These are phyloP conservation scores for Eurystomus glaucurus DNA, from an alignment of 2,797 vertebrate genomes.

Conservation along the genomic window DNA sequence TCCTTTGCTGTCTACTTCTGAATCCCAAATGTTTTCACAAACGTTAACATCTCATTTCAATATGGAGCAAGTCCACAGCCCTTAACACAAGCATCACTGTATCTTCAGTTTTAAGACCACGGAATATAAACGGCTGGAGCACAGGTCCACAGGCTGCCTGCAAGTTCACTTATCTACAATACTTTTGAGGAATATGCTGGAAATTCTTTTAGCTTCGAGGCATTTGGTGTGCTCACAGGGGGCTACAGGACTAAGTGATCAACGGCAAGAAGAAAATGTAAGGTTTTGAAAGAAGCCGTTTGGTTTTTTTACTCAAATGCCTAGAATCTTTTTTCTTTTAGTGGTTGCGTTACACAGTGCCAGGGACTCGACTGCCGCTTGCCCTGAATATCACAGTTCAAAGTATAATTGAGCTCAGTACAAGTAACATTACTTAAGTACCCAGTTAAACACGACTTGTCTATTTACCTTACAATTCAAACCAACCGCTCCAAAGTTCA, in stretches of 20 bases:
- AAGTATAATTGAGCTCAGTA: background rate
- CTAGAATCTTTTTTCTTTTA: background rate
- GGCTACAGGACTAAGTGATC: background rate
- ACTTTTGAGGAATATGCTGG: background rate
- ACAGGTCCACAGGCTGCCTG: background rate
- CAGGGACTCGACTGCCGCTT: background rate
- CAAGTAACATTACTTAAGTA: background rate
- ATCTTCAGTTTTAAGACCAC: background rate
- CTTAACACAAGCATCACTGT: background rate
- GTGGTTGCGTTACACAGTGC: background rate
- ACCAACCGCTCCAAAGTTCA: background rate
- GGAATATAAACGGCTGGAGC: background rate
- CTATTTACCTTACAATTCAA: conserved; percentile 50
- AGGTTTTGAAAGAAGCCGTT: background rate
- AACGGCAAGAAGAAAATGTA: fast-evolving
- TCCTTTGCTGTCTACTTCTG: background rate
- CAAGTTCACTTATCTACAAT: fast-evolving
- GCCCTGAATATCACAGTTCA: background rate
- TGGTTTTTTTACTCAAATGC: background rate
- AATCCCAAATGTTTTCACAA: background rate
- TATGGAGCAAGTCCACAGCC: background rate
- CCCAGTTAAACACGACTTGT: background rate
- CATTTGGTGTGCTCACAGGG: background rate
- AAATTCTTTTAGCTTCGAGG: background rate
- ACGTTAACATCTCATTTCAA: background rate